A percentile compares a stretch with the other conserved stretches of the same genome.
phyloP scores from a whole-genome alignment of 2,113 vertebrate genomes.

The Eurystomus gularis region DNA sequence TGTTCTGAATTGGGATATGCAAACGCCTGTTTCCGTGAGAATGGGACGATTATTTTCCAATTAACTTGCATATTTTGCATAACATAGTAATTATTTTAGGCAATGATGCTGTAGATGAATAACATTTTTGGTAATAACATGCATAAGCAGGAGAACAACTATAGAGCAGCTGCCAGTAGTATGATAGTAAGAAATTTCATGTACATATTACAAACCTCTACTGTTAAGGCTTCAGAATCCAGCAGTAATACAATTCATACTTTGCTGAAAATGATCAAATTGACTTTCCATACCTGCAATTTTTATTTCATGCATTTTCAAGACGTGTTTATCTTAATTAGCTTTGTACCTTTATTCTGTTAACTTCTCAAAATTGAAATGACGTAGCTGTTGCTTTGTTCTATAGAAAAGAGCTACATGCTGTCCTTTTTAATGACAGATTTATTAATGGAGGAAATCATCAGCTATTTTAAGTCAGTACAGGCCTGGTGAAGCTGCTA shows the following conservation, averaged over 20 bases:
- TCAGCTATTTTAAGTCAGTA: neutral
- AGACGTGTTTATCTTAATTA: neutral
- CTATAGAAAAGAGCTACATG: neutral
- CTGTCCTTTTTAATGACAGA: conserved; percentile 1
- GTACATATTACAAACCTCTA: neutral
- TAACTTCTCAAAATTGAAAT: conserved; percentile 9
- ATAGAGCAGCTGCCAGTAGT: neutral
- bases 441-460: conserved; percentile 18
- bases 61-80: conserved; percentile 58
- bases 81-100: conserved; percentile 50
- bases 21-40: neutral
- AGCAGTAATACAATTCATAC: neutral
- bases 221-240: neutral
- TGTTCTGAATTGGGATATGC: conserved; percentile 41
- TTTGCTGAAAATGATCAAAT: neutral
- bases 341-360: neutral
- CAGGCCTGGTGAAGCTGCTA: neutral
- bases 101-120: conserved; percentile 45
- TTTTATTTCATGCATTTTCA: conserved; percentile 1
- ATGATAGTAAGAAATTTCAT: neutral
- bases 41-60: conserved; percentile 37
- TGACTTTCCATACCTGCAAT: neutral
- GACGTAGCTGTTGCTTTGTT: conserved; percentile 25
- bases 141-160: neutral
- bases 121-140: conserved; percentile 34